Evolutionary conservation across 2,113 vertebrate genomes (phyloP), one percentile per base, ranked within the genome.

Genomic region (Erythrolamprus reginae): DNA sequence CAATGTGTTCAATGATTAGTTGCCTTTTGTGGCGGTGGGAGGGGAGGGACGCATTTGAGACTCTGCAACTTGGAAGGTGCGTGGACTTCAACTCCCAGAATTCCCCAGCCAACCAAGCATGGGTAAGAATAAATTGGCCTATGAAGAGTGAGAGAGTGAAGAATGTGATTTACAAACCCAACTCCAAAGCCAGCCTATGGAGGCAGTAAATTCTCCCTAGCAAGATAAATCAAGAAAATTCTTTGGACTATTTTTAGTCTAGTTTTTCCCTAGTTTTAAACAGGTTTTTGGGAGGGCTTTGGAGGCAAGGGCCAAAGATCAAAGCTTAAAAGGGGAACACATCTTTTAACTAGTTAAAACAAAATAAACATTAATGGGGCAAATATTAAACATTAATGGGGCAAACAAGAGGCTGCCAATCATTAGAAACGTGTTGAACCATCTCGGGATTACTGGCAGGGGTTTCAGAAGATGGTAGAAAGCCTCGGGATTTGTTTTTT

Each of bases 401-500:
- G 5, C 1, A 53, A 82, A 91, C 56, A 3, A 42, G 8, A 87
- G 52, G 51, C 56, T 65, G 86, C 5, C 53, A 50, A 0, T n/a
- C 70, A 50, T 58, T 12, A 61, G 53, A 10, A n/a, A 4, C 2
- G 10, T 2, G n/a, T 23, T 23, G 33, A 86, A 3, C 9, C 1
- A 1, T 33, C 6, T 38, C 33, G 4, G 4, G 10, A 23, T 26
- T 24, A 0, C 86, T 47, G 42, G 61, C 28, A 5, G 10, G 15
- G 12, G 88, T 26, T 6, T 1, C 7, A 56, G 23, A 10, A 21
- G 17, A 42, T 26, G 3, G 15, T 5, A 0, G 2, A 33, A 42
- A 17, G 12, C 1, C 58, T 0, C 28, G 15, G 45, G 45, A 6
- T 47, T 47, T 47, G 2, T 26, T 10, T 3, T 56, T 1, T 23